Percentiles rank a stretch among this genome's conserved stretches.
Evolutionary conservation across 2,888 invertebrate genomes (phyloP).

Genomic region (Drosophila anomelani): DNA sequence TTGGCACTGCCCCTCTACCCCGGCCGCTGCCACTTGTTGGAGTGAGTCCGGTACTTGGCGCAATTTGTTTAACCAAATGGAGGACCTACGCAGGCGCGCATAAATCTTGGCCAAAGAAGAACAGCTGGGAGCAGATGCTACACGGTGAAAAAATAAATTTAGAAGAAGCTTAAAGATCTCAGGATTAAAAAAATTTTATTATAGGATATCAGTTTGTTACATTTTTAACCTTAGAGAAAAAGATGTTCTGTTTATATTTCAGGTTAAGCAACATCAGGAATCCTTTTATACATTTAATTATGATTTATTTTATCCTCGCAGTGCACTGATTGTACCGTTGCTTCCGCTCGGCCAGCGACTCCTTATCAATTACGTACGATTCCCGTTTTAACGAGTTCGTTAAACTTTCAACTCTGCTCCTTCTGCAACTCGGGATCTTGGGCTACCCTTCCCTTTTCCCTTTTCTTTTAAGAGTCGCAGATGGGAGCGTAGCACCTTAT

Average conservation of each 20-base stretch:
- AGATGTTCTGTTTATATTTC: rapidly evolving
- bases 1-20: conserved; percentile 6
- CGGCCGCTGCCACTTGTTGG: conserved; percentile 29
- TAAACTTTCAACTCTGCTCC: conserved; percentile 75
- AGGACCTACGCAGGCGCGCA: conserved; percentile 54
- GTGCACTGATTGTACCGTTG: conserved; percentile 30
- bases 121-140: conserved; percentile 55
- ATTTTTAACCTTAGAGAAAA: too few relatives aligned
- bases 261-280: background rate
- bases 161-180: rapidly evolving
- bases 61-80: conserved; percentile 71
- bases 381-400: conserved; percentile 81
- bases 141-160: background rate
- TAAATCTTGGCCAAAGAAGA: conserved; percentile 63
- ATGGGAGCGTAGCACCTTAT: conserved; percentile 47
- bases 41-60: conserved; percentile 54
- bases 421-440: conserved; percentile 42
- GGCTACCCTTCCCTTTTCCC: background rate
- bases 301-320: background rate
- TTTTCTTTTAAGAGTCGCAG: conserved; percentile 27
- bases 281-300: rapidly evolving
- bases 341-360: conserved; percentile 40
- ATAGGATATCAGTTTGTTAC: too few relatives aligned
- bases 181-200: background rate
- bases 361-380: conserved; percentile 78